These are phyloP conservation scores for Tarsius wallacei DNA, from an alignment of 2,797 vertebrate species.

Conservation along the genomic window DNA sequence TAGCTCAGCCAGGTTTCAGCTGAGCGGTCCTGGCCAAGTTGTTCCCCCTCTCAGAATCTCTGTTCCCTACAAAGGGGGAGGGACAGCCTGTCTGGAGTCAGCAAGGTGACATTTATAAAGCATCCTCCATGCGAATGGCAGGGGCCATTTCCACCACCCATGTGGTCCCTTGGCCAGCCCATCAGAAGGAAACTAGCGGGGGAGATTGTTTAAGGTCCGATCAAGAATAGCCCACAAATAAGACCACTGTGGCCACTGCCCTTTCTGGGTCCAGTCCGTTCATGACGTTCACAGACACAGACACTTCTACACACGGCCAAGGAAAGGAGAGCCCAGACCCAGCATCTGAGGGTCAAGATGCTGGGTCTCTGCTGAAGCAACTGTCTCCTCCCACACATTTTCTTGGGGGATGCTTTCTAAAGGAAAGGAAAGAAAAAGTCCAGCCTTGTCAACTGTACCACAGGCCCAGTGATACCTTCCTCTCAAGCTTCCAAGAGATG, in stretches of 20 bases:
- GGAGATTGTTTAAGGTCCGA: background rate
- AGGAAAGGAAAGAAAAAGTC: background rate
- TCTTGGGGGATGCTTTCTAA: too few relatives aligned
- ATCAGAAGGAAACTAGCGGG: background rate
- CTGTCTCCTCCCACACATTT: background rate
- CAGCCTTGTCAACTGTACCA: background rate
- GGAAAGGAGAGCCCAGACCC: background rate
- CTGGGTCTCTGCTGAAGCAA: background rate
- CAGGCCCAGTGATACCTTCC: background rate
- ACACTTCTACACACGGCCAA: background rate
- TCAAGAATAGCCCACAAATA: background rate
- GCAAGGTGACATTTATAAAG: background rate
- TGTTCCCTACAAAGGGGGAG: background rate
- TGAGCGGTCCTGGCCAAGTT: background rate
- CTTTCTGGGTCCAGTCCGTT: background rate
- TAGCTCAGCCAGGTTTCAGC: background rate
- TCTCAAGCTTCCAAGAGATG: background rate
- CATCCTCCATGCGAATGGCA: rapidly evolving
- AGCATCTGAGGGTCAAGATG: background rate
- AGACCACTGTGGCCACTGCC: background rate
- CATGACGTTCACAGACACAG: background rate
- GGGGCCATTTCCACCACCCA: background rate
- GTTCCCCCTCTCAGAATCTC: background rate
- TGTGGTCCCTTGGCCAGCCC: rapidly evolving
- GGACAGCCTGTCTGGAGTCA: background rate